Base-by-base conservation (phyloP, 2,113 vertebrate genomes). In the Rhineura floridana region DNA sequence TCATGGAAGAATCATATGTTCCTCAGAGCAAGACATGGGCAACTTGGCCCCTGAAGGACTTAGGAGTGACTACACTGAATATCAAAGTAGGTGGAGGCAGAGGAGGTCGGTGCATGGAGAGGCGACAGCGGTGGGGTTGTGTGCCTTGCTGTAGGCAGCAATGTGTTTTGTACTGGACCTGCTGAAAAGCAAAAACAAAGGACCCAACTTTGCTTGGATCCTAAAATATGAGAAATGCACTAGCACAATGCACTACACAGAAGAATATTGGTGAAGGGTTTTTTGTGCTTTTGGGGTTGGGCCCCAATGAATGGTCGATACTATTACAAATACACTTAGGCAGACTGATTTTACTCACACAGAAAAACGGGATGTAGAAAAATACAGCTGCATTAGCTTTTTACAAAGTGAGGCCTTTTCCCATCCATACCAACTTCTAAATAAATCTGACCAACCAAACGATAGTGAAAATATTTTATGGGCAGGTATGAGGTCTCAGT, bases 391-490 rank as follows among this genome's bases (percentile, higher is more conserved):
- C 91, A n/a, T 69, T 86, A 90, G n/a, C 79, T 90, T 72, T 90
- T 93, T 88, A 91, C 17, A 89, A 79, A 73, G 81, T 81, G 28
- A 39, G n/a, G n/a, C n/a, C n/a, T n/a, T n/a, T 0, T 69, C 94
- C 93, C 94, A 90, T 93, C 92, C 90, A 85, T 90, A 87, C 80
- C 33, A 81, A 92, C 82, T 86, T 92, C 72, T 36, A 88, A 93
- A 81, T 83, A 87, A n/a, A 83, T 0, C 83, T 93, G 90, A 89
- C 93, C 59, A 93, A 91, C 91, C 39, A 87, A 91, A 94, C 91
- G 92, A 94, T 91, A 93, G 89, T 89, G 91, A 93, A 89, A 93
- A 93, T 89, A 62, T 94, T 96, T 95, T 95, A 87, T 92, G 93
- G 87, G 90, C 86, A 94, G 93, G 85, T 62, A 94, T 95, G 81